phyloP scores from a whole-genome alignment of 2,113 vertebrate genomes.

The Rutilus rutilus region DNA sequence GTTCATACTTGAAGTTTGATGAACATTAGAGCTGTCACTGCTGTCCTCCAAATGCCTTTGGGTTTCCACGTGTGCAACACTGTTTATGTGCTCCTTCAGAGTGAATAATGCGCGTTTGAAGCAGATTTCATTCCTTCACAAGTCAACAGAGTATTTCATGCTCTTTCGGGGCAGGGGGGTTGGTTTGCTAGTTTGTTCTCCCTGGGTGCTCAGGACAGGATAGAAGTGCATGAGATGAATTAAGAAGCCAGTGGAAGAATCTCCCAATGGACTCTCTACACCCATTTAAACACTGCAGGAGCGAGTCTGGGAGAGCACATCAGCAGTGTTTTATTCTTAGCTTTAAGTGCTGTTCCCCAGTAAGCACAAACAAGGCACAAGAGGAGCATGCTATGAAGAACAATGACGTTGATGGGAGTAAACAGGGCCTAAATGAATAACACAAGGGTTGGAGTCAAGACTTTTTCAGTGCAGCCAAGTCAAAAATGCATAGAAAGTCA shows the following conservation, averaged over 20 bases:
- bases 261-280: slow-evolving; percentile 41
- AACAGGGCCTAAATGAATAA: slow-evolving; percentile 6
- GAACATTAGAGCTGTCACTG: not conserved
- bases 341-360: slow-evolving; percentile 46
- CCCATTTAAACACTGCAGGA: slow-evolving; percentile 41
- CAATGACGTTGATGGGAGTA: not conserved
- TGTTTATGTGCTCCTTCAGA: not conserved
- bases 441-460: not conserved
- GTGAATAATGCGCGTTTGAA: slow-evolving; percentile 13
- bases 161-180: not conserved
- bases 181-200: not conserved
- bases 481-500: not conserved
- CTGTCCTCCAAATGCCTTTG: slow-evolving; percentile 8
- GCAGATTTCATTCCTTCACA: not conserved
- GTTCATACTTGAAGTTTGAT: not conserved
- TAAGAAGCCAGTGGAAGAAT: slow-evolving; percentile 34
- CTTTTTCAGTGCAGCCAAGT: not conserved
- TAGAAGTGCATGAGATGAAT: slow-evolving; percentile 46
- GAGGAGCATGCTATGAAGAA: slow-evolving; percentile 16
- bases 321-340: slow-evolving; percentile 47
- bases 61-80: not conserved
- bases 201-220: slow-evolving; percentile 9
- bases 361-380: slow-evolving; percentile 30
- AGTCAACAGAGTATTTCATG: slow-evolving; percentile 1
- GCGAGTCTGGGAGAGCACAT: slow-evolving; percentile 21